phyloP scores from a whole-genome alignment of 2,113 vertebrate species.

The Irena cyanogastra region DNA sequence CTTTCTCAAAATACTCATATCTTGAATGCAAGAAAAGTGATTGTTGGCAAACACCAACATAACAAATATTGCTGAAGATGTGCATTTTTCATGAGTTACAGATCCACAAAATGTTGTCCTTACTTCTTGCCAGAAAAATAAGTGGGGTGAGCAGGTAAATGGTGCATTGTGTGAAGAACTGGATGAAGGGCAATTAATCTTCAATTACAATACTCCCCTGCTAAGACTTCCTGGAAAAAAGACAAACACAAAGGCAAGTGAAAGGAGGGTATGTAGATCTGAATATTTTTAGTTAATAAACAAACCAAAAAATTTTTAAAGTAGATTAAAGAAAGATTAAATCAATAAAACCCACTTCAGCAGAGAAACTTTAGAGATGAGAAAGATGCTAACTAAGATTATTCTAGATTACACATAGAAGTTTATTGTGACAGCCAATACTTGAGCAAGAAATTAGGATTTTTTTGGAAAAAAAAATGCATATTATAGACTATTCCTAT shows the following conservation, averaged over 20 bases:
- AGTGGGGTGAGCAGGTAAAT: accelerated
- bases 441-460: not conserved
- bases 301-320: not conserved
- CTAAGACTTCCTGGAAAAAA: not conserved
- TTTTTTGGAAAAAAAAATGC: not conserved
- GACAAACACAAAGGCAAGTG: not conserved
- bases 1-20: not conserved
- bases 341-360: not conserved
- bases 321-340: not conserved
- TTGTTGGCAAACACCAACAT: not conserved
- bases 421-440: not conserved
- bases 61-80: not conserved
- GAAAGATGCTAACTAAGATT: not conserved
- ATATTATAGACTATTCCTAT: not conserved
- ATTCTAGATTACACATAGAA: not conserved
- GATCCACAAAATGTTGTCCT: not conserved
- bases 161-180: not conserved
- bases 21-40: not conserved
- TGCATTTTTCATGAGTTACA: not conserved
- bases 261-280: not conserved
- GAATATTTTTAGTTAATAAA: not conserved
- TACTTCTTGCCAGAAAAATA: not conserved
- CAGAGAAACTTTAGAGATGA: not conserved
- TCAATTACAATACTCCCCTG: not conserved
- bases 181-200: not conserved